Evolutionary conservation across 2,797 vertebrate genomes (phyloP), one percentile per base, ranked within the genome.

Genomic region (Trachops cirrhosus): DNA sequence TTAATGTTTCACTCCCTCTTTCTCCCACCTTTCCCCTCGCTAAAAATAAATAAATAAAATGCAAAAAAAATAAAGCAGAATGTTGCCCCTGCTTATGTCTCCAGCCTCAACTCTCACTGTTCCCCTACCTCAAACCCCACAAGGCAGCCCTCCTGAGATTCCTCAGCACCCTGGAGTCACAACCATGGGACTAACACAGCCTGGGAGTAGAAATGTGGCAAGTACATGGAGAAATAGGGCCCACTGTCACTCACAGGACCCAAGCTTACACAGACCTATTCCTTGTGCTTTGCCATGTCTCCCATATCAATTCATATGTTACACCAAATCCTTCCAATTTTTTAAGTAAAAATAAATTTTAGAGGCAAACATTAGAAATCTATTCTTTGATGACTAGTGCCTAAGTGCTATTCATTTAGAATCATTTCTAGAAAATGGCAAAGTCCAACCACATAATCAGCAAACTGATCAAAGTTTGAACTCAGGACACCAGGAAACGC

Each of bases 301-400:
- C 37, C 64, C 70, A 6, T 39, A 95, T 34, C 44, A 71, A 86
- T 9, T 87, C 26, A 75, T 15, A 48, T 1, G 19, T 52, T 52
- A 7, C 0, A 62, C 8, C 57, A 62, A 91, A 73, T 41, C 24
- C 11, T 79, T 93, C 67, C 34, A n/a, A 83, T 39, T 89, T 89
- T 82, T 71, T 39, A 86, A 74, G 75, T 54, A 75, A 93, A 71
- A 91, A 74, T 75, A 93, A 89, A 85, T 37, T 84, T 67, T 44
- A 73, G 16, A 86, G 57, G 24, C 46, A 82, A 84, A 57, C 14
- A 4, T 34, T 26, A 86, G 74, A 82, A 85, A 91, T 44, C 19
- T 86, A 44, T 34, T 6, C 15, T 32, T 92, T 83, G 48, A 54
- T 26, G 54, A 41, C 14, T 37, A 68, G 3, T 62, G 16, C 37